A percentile compares a stretch with the other conserved stretches of the same genome.
These are phyloP conservation scores for Galendromus occidentalis DNA, from an alignment of 1,140 invertebrate species.

Conservation along the genomic window DNA sequence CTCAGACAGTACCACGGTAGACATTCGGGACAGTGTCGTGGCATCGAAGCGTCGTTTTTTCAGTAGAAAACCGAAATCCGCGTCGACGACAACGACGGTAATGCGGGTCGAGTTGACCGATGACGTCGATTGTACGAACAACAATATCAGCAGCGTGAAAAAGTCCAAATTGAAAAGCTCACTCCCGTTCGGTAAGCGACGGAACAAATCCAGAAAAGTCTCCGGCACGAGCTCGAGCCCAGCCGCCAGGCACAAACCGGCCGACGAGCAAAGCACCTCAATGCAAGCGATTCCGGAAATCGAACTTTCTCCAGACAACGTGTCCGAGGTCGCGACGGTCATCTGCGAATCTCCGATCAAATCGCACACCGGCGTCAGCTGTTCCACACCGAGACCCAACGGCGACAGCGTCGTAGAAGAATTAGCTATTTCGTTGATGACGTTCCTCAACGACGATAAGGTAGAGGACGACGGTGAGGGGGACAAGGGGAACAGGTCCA, in stretches of 20 bases:
- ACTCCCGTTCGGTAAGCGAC: neutral
- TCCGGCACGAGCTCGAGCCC: neutral
- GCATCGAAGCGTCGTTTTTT: neutral
- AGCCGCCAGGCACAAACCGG: neutral
- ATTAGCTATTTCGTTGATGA: neutral
- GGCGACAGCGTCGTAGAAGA: slow-evolving; percentile 1
- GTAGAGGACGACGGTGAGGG: neutral
- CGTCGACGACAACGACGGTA: neutral
- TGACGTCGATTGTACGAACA: neutral
- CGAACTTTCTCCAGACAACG: neutral
- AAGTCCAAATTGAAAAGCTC: neutral
- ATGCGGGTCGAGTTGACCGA: neutral
- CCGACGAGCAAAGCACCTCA: neutral
- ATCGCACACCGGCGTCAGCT: neutral
- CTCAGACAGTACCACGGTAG: neutral
- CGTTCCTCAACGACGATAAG: slow-evolving; percentile 2
- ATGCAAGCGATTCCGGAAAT: neutral
- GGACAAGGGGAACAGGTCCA: neutral
- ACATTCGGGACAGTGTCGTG: neutral
- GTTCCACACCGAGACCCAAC: neutral
- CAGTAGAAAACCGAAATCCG: neutral
- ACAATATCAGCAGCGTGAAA: neutral
- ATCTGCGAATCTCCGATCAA: slow-evolving; percentile 2
- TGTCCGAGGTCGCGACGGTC: neutral
- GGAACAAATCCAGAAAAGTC: neutral